These are phyloP conservation scores for Bubo bubo DNA, from an alignment of 2,113 vertebrate species.

Conservation along the genomic window DNA sequence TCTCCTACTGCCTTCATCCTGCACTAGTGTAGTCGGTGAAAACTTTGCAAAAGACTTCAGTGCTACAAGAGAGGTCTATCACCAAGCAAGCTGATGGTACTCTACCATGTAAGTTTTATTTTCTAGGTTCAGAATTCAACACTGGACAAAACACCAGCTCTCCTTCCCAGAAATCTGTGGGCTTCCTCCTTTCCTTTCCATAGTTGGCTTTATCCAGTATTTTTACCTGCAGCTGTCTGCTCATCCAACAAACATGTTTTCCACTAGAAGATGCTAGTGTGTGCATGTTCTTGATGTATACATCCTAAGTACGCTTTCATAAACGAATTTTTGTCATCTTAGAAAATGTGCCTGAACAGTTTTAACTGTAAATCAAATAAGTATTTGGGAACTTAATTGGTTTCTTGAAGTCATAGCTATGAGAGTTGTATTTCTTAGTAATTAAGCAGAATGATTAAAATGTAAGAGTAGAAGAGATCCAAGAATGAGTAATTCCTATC, in stretches of 20 bases:
- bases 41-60: not conserved
- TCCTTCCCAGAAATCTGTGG: not conserved
- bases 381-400: not conserved
- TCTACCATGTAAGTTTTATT: fast-evolving
- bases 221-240: not conserved
- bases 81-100: not conserved
- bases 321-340: not conserved
- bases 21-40: not conserved
- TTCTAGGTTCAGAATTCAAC: not conserved
- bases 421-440: not conserved
- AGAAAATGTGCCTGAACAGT: not conserved
- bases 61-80: not conserved
- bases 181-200: not conserved
- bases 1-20: not conserved
- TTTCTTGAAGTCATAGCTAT: not conserved
- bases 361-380: not conserved
- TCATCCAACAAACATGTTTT: not conserved
- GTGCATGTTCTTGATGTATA: not conserved
- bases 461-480: not conserved
- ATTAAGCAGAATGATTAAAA: not conserved
- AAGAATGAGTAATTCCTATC: not conserved
- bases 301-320: not conserved
- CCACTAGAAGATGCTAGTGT: not conserved
- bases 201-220: not conserved
- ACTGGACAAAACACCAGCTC: not conserved